Evolutionary conservation across 2,888 invertebrate genomes (phyloP), one percentile per base, ranked within the genome.

Genomic region (Leptodirus hochenwartii): DNA sequence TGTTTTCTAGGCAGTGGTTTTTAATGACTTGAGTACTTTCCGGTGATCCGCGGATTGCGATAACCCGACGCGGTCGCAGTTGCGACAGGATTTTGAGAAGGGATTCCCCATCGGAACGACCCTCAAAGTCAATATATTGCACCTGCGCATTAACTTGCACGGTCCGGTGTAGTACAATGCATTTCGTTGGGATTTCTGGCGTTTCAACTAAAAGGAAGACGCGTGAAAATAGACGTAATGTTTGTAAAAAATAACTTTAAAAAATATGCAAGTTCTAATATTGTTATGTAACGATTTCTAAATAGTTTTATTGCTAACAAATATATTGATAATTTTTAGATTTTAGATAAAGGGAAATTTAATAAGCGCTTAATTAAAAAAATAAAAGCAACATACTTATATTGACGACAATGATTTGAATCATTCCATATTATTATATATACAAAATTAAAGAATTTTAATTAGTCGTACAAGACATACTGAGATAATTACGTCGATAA

Each of bases 61-160:
- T 73, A 27, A 91, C 62, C 32, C 87, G 69, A 27, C 84, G 60
- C 1, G 91, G 90, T 47, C 77, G 72, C 34, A 88, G 61, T 42
- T 75, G 77, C 15, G 77, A 66, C 4, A 93, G 59, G 27, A 93
- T 78, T 43, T 90, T 78, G 38, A 78, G 61, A 41, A 82, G 51
- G 0, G 81, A 81, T 51, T 82, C 82, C 0, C 84, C 82, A 50
- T 84, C 84, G 4, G 82, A 82, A 30, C 82, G 66, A 1, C 98
- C 98, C 50, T 99, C 96, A 50, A 98, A 84, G 58, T 98, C 98
- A 36, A 98, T 95, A 48, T 85, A 95, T 41, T 82, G 79, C 5
- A 96, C 71, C 45, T 76, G 75, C 3, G 90, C 90, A 43, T 77
- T 75, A 0, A 95, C 67, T 37, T 73, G 66, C 25, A 93, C 67